Evolutionary conservation across 2,797 vertebrate genomes (phyloP).

Genomic region (Sarcoramphus papa): DNA sequence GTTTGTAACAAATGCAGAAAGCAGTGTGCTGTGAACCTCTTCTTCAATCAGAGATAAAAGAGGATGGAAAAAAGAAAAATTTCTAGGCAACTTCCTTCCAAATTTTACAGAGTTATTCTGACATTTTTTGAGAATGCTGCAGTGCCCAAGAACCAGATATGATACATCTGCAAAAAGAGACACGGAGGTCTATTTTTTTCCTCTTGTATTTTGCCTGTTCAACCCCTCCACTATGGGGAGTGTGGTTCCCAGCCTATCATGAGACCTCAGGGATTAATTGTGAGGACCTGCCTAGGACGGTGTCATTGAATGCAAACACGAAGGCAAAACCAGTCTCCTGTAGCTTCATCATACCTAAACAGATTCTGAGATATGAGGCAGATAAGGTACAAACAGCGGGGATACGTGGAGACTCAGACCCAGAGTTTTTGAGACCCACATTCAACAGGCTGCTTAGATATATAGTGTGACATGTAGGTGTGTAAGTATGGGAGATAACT

Average conservation of each 20-base stretch:
- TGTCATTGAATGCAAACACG: not conserved
- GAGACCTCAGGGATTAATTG: not conserved
- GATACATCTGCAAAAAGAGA: not conserved
- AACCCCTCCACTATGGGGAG: not conserved
- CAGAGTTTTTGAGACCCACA: not conserved
- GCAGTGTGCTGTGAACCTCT: not conserved
- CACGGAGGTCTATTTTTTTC: not conserved
- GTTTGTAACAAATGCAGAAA: not conserved
- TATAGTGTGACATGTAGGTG: not conserved
- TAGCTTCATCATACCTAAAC: not conserved
- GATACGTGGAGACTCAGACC: not conserved
- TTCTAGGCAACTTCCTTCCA: not conserved
- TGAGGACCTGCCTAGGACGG: fast-evolving
- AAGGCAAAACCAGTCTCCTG: not conserved
- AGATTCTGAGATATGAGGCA: not conserved
- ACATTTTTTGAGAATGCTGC: not conserved
- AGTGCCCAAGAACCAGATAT: not conserved
- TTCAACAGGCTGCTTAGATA: not conserved
- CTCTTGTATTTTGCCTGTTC: not conserved
- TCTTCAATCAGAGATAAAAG: not conserved
- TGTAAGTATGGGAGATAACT: not conserved
- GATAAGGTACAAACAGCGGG: not conserved
- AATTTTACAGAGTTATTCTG: not conserved
- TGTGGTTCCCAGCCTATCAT: not conserved
- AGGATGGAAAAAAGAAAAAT: not conserved